Evolutionary conservation across 2,888 invertebrate species (phyloP), one percentile per base, ranked within the genome.

Genomic region (Bellardia bayeri): DNA sequence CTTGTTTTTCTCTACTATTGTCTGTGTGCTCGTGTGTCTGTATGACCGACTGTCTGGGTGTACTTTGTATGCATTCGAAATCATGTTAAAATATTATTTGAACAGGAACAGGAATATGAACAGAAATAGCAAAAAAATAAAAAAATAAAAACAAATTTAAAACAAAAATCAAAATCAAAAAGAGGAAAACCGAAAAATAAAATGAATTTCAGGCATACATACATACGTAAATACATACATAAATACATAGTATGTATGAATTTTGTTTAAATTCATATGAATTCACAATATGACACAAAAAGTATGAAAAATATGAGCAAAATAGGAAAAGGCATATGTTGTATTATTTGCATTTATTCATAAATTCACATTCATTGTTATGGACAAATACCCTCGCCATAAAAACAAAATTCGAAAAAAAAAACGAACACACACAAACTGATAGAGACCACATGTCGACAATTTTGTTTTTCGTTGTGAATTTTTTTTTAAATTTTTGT

Each of bases 261-360:
- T 37, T 72, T 81, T 72, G 49, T 64, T 54, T 9, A 58, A 45
- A 75, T 58, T 49, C 76, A 54, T 63, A 63, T 75, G 80, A 64
- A 33, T 72, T 81, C 54, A 16, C 9, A 80, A 54, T 13, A 33
- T 64, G 56, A 1, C 16, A 30, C 3, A 13, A 72, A 58, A 45
- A 11, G 23, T 11, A 58, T 11, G 30, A 58, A 30, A 58, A 58
- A 30, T 9, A 51, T 14, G 3, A 40, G 37, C 6, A 63, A 63
- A 45, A 11, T 16, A 75, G 37, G 23, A 58, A 68, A 56, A 42
- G 61, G 49, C 58, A 82, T 61, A 83, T 83, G 63, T 54, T 76
- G 51, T 33, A 58, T 58, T 83, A 83, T 76, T 76, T 82, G 76
- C 75, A 76, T 61, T 71, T 69, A 83, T 76, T 83, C 54, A 83